Evolutionary conservation across 2,888 invertebrate species (phyloP), one percentile per base, ranked within the genome.

Genomic region (Brachyptera putata): DNA sequence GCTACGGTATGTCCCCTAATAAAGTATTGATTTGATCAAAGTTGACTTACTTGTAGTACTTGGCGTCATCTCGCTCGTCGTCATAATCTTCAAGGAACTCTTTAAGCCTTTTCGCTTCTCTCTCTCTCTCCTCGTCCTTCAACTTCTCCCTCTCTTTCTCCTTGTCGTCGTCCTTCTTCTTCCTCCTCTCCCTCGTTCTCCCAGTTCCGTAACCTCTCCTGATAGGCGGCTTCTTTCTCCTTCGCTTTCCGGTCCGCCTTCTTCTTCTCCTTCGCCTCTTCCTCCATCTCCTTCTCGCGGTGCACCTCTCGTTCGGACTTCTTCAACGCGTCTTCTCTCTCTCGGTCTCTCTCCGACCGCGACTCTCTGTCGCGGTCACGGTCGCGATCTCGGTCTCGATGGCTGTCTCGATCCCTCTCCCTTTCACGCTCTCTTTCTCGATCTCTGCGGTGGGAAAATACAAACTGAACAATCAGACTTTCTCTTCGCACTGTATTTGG

Each of bases 41-140:
- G 16, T 7, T 30, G 41, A 50, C 63, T 60, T 48, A 64, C 86
- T 92, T 95, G 80, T 97, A 99, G 78, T 92, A 99, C 78, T 97
- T 97, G 53, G 89, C 83, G 74, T 99, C 99, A 75, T 98, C 96
- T 57, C 95, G 81, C 75, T 97, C 96, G 75, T 99, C 99, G 72
- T 98, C 97, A 72, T 99, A 99, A 75, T 99, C 98, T 77, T 99
- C 99, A 2, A 99, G 82, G 76, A 99, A 99, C 79, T 97, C 95
- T 75, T 95, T 95, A 58, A 99, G 81, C 43, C 93, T 82, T 76
- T 93, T 91, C 1, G 95, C 96, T 76, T 99, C 98, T 61, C 87
- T 84, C 74, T 90, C 88, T 61, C 92, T 81, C 73, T 95, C 95
- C 70, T 91, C 89, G 70, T 91, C 88, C 69, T 89, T 87, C 66